Percentiles rank a stretch among this genome's conserved stretches.
These are phyloP conservation scores for Colaptes auratus DNA, from an alignment of 2,113 vertebrate species.

Conservation along the genomic window DNA sequence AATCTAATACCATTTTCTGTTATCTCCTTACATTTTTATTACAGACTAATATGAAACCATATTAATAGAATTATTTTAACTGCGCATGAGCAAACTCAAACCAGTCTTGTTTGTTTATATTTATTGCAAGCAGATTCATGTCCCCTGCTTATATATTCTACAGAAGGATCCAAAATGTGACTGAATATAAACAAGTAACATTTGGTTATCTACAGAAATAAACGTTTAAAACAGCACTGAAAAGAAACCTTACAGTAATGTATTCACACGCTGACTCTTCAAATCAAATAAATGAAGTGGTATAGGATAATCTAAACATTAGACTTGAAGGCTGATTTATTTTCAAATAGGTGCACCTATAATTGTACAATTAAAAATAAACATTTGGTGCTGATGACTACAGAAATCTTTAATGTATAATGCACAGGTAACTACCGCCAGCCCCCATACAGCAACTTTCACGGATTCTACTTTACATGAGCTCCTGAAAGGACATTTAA, in stretches of 20 bases:
- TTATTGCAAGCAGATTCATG: conserved; percentile 86
- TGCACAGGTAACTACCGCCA: conserved; percentile 59
- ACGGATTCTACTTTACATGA: conserved; percentile 69
- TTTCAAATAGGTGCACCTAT: conserved; percentile 67
- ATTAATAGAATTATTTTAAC: background rate
- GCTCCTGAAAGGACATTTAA: conserved; percentile 42
- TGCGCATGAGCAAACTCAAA: conserved; percentile 41
- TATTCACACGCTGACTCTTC: conserved; percentile 67
- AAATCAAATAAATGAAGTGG: conserved; percentile 69
- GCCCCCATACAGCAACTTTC: conserved; percentile 46
- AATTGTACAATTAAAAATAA: conserved; percentile 69
- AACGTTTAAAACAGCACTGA: conserved; percentile 83
- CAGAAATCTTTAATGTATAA: conserved; percentile 59
- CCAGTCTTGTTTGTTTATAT: conserved; percentile 69
- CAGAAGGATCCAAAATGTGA: conserved; percentile 76
- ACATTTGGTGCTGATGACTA: conserved; percentile 65
- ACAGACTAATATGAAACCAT: conserved; percentile 57
- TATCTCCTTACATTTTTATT: conserved; percentile 60
- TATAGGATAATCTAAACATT: conserved; percentile 55
- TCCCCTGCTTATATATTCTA: conserved; percentile 75
- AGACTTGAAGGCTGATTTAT: conserved; percentile 72
- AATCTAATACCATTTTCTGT: conserved; percentile 27
- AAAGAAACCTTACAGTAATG: conserved; percentile 83
- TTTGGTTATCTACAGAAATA: conserved; percentile 80
- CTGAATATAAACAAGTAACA: conserved; percentile 63